Percentiles rank a stretch among this genome's conserved stretches.
phyloP scores from a whole-genome alignment of 2,888 invertebrate species.

The Drosophila buzzatii region DNA sequence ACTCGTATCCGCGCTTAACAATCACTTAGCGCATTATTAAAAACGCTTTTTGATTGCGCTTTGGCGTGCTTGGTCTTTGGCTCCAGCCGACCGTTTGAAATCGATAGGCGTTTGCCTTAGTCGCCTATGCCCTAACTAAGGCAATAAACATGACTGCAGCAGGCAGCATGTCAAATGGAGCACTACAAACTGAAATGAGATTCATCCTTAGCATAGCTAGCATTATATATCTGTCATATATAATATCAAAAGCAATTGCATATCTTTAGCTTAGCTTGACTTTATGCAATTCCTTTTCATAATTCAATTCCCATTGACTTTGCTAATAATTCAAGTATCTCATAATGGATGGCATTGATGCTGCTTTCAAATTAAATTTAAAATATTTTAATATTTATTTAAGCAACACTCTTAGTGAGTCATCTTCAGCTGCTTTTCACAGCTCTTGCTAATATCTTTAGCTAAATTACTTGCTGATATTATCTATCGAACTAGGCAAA shows the following conservation, averaged over 20 bases:
- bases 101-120: constrained; percentile 68
- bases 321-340: no score
- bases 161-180: background rate
- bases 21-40: constrained; percentile 82
- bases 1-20: constrained; percentile 65
- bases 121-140: constrained; percentile 12
- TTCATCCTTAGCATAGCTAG: no score
- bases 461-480: no score
- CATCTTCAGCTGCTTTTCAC: background rate
- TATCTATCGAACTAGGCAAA: no score
- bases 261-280: no score
- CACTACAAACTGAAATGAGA: no score
- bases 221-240: background rate
- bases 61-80: constrained; percentile 68
- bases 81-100: constrained; percentile 54
- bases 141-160: background rate
- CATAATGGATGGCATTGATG: background rate
- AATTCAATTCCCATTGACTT: no score
- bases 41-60: constrained; percentile 81
- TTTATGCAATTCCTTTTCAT: no score
- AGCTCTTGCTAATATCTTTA: no score
- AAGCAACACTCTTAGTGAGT: background rate
- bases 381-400: background rate
- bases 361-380: background rate
- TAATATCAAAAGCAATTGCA: background rate